Percentiles rank a stretch among this genome's conserved stretches.
phyloP scores from a whole-genome alignment of 2,113 vertebrate species.

The Tyrannus savana region DNA sequence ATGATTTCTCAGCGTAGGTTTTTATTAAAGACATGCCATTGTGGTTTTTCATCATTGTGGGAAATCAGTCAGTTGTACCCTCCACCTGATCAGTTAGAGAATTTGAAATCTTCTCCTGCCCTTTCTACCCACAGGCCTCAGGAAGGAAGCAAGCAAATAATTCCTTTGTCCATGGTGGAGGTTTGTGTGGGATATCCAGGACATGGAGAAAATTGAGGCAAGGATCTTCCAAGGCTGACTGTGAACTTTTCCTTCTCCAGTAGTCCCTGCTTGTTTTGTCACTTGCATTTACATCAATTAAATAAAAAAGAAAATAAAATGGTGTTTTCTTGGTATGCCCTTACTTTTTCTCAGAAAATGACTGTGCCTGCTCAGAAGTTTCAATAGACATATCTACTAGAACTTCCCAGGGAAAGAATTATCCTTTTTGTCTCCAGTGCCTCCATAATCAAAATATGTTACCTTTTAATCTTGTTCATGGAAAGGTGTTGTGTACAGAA shows the following conservation, averaged over 20 bases:
- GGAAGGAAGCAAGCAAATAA: neutral
- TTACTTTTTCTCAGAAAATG: neutral
- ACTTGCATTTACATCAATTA: neutral
- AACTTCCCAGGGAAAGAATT: neutral
- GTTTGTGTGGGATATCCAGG: neutral
- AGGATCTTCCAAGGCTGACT: neutral
- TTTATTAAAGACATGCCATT: neutral
- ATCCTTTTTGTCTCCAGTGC: neutral
- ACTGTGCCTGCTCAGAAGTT: neutral
- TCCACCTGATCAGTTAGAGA: neutral
- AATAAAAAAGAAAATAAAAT: too few species aligned
- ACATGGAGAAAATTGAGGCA: neutral
- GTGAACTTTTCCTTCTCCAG: neutral
- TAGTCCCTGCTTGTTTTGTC: neutral
- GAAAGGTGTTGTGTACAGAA: neutral
- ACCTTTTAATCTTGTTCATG: neutral
- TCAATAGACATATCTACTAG: neutral
- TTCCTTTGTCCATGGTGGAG: neutral
- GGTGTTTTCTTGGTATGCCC: neutral
- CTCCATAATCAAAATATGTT: neutral
- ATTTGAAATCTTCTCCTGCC: neutral
- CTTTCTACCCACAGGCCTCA: neutral
- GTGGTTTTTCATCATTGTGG: neutral
- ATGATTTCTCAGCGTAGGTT: neutral
- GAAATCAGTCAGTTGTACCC: neutral